A percentile compares a stretch with the other conserved stretches of the same genome.
phyloP scores from a whole-genome alignment of 2,113 vertebrate species.

The Lepus europaeus region DNA sequence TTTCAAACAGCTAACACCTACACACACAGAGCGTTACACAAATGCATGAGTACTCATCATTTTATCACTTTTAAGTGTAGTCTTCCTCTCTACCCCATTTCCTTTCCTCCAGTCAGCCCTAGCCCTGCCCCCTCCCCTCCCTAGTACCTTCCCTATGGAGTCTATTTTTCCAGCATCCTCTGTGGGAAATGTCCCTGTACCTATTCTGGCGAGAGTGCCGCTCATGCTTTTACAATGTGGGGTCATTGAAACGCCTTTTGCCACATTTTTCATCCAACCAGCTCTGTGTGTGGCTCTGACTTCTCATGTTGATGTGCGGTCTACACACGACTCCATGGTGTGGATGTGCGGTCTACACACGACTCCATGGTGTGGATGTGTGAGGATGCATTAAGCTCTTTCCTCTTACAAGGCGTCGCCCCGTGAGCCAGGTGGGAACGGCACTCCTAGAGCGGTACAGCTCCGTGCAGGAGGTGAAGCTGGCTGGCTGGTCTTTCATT shows the following conservation, averaged over 20 bases:
- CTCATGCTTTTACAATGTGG: not conserved
- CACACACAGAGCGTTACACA: not conserved
- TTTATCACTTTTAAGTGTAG: not conserved
- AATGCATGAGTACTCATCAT: not conserved
- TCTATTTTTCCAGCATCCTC: not conserved
- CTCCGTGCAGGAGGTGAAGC: not conserved
- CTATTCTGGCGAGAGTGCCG: not conserved
- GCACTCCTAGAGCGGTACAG: not conserved
- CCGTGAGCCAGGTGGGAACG: not conserved
- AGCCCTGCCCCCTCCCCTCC: not conserved
- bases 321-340: not conserved
- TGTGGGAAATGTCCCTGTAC: not conserved
- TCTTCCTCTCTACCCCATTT: not conserved
- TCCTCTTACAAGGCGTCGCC: not conserved
- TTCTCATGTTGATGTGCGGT: not conserved
- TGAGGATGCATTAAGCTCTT: not conserved
- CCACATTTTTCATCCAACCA: not conserved
- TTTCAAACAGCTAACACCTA: not conserved
- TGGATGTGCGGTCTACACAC: not conserved
- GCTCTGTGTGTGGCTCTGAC: not conserved
- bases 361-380: not conserved
- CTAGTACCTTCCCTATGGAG: not conserved
- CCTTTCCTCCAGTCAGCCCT: not conserved
- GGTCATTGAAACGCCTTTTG: not conserved
- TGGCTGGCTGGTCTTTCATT: not conserved